These are phyloP conservation scores for Leguminivora glycinivorella DNA, from an alignment of 1,140 invertebrate genomes.

Conservation along the genomic window DNA sequence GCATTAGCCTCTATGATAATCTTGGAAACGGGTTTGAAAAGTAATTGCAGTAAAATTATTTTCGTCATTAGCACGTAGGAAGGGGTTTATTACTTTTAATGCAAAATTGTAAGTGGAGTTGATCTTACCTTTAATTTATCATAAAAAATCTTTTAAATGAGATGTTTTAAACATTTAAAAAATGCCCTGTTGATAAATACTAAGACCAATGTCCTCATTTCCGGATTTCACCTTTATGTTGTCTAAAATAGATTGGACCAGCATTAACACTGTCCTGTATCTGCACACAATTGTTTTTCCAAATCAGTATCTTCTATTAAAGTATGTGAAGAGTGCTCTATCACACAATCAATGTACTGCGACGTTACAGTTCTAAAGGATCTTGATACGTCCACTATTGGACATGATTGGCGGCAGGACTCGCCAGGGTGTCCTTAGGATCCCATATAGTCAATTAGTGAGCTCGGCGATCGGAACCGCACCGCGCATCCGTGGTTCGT, in stretches of 20 bases:
- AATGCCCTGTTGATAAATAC: too few species aligned
- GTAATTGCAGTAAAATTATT: not conserved
- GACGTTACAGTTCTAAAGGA: not conserved
- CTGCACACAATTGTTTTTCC: too few species aligned
- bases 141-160: too few species aligned
- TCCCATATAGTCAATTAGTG: constrained; percentile 62
- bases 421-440: constrained; percentile 36
- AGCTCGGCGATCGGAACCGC: constrained; percentile 63
- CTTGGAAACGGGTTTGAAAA: constrained; percentile 1
- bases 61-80: not conserved
- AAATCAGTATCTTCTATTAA: too few species aligned
- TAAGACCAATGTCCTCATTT: too few species aligned
- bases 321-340: too few species aligned
- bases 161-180: too few species aligned
- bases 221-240: too few species aligned
- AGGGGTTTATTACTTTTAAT: not conserved
- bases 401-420: not conserved
- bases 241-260: too few species aligned
- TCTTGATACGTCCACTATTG: not conserved
- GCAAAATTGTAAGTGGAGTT: not conserved
- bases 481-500: constrained; percentile 55
- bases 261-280: too few species aligned
- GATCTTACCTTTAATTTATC: not conserved
- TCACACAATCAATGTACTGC: not conserved
- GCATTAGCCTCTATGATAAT: constrained; percentile 2